Base-by-base conservation (phyloP, 1,140 invertebrate species). In the Papilio glaucus region DNA sequence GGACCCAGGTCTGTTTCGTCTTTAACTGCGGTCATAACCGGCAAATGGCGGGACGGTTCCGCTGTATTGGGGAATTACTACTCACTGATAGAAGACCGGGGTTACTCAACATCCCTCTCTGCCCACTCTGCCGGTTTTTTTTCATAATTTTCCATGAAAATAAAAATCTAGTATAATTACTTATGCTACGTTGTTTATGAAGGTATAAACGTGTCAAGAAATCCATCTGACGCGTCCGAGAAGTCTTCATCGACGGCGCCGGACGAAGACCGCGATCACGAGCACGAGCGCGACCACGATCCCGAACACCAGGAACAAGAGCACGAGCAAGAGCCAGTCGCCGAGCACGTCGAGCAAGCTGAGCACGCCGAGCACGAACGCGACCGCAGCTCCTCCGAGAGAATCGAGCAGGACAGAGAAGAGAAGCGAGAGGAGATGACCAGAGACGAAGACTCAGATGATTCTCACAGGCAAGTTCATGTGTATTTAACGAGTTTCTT, bases 171-270 rank as follows among this genome's bases (percentile, higher is more conserved):
- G 29, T 33, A 6, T 33, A 6, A 33, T 33, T 3, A 33, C 29
- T 33, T 33, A 33, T 33, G 29, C 6, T 3, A 33, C 38, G 60
- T 18, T 67, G 41, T 37, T 61, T 38, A 45, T 63, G 0, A 45
- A 89, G 86, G 87, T 21, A 85, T 85, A 33, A 89, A 88, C 75
- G 89, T 91, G 29, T 89, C 89, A 0, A 78, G 89, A 1, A 91
- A 91, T 13, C 89, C 89, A 15, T 91, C 89, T 7, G 89, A 91
- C 67, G 89, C 89, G 7, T 91, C 89, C 0, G 86, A 88, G 71
- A 89, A 87, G 69, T 89, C 87, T 0, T 75, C 76, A 6, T 79
- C 82, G 0, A 83, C 80, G 0, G 78, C 77, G 0, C 71, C 78
- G 2, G 75, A 78, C 29, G 84, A 84, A 12, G 67, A 63, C 10